Evolutionary conservation across 2,888 invertebrate genomes (phyloP).

Genomic region (Pardosa pseudoannulata): DNA sequence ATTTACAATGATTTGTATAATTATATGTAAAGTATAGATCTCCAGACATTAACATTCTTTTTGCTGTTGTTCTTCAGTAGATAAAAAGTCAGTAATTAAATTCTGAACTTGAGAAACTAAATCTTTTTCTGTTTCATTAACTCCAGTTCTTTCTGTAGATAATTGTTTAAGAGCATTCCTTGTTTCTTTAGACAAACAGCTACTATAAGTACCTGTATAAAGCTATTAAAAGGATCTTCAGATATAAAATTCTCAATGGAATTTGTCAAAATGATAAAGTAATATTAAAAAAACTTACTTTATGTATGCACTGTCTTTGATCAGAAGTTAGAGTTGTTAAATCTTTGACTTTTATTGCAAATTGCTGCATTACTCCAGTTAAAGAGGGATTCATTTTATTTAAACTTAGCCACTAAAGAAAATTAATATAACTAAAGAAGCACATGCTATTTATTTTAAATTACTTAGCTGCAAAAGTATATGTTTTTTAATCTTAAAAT

Average conservation of each 20-base stretch:
- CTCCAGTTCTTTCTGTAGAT: not conserved
- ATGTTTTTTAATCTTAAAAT: too few relatives aligned
- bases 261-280: not conserved
- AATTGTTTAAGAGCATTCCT: not conserved
- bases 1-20: too few relatives aligned
- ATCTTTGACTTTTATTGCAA: constrained; percentile 32
- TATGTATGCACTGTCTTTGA: not conserved
- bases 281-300: too few relatives aligned
- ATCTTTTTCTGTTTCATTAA: not conserved
- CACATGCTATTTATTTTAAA: too few relatives aligned
- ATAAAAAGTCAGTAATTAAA: constrained; percentile 22
- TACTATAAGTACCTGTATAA: constrained; percentile 26
- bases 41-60: too few relatives aligned
- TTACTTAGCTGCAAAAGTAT: too few relatives aligned
- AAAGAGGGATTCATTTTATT: constrained; percentile 35
- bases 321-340: not conserved
- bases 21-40: too few relatives aligned
- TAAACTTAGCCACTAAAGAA: constrained; percentile 38
- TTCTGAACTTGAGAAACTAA: constrained; percentile 46
- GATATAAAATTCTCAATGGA: too few relatives aligned
- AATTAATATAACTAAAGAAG: too few relatives aligned
- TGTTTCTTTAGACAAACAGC: constrained; percentile 18
- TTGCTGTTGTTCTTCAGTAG: too few relatives aligned
- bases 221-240: constrained; percentile 21
- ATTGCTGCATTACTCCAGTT: constrained; percentile 31